These are phyloP conservation scores for Noctua fimbriata DNA, from an alignment of 2,888 invertebrate genomes.

Conservation along the genomic window DNA sequence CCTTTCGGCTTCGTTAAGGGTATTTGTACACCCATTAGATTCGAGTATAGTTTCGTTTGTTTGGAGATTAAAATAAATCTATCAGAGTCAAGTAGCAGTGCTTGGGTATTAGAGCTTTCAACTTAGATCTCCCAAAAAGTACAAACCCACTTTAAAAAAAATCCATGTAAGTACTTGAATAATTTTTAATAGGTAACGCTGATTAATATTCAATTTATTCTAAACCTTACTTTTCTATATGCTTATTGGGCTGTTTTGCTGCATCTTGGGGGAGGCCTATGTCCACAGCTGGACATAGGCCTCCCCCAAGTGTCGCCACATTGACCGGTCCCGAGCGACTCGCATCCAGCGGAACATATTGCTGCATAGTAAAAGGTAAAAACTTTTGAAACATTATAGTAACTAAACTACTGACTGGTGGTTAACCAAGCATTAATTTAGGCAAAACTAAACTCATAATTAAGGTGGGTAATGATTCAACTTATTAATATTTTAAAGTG, in stretches of 20 bases:
- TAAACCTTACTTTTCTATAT: not conserved
- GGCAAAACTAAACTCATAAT: not conserved
- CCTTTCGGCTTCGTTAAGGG: too few relatives aligned
- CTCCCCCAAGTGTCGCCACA: too few relatives aligned
- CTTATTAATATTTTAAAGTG: conserved; percentile 22
- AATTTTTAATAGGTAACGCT: not conserved
- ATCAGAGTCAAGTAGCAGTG: not conserved
- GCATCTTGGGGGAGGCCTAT: too few relatives aligned
- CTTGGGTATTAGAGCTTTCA: not conserved
- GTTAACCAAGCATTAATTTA: not conserved
- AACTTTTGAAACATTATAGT: not conserved
- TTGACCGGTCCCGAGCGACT: too few relatives aligned
- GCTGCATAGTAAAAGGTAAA: not conserved
- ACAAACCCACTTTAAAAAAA: not conserved
- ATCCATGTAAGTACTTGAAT: too few relatives aligned
- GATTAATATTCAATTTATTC: not conserved
- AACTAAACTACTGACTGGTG: not conserved
- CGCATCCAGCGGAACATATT: too few relatives aligned
- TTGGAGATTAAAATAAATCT: not conserved
- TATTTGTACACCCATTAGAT: too few relatives aligned
- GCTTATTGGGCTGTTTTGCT: not conserved
- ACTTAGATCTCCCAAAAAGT: not conserved
- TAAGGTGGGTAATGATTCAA: conserved; percentile 9
- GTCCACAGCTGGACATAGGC: too few relatives aligned
- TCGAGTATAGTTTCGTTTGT: not conserved